phyloP scores from a whole-genome alignment of 2,797 vertebrate genomes.

The Neosilurus hyrtlii region DNA sequence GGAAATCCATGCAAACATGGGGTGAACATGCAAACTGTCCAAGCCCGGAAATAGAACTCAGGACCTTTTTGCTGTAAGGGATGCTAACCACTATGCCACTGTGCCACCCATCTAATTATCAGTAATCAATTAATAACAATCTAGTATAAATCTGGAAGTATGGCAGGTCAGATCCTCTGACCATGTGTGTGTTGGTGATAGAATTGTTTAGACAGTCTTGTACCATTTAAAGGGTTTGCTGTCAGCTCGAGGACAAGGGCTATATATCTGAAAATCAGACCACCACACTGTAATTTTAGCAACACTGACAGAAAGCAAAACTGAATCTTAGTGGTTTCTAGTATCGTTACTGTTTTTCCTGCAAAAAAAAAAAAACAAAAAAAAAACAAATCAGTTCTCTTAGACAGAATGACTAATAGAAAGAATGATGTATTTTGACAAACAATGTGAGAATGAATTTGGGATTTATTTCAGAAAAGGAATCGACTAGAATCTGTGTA shows the following conservation, averaged over 20 bases:
- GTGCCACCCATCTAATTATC: too few relatives aligned
- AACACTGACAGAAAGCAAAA: neutral
- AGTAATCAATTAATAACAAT: neutral
- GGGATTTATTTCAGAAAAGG: constrained; percentile 15
- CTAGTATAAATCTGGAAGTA: neutral
- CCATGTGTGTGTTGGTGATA: neutral
- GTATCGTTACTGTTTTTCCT: neutral
- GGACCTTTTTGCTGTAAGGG: too few relatives aligned
- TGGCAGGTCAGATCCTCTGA: neutral
- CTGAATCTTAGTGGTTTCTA: neutral
- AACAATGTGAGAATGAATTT: constrained; percentile 18
- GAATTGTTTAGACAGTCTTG: neutral
- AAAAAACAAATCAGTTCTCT: neutral
- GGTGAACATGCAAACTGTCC: too few relatives aligned
- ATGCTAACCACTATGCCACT: too few relatives aligned
- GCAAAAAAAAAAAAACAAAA: neutral
- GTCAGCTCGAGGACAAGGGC: neutral
- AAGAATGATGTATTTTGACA: neutral
- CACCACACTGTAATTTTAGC: neutral
- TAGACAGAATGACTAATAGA: neutral
- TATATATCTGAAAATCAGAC: neutral
- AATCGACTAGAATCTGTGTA: constrained; percentile 9
- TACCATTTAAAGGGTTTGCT: neutral
- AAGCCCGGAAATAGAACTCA: too few relatives aligned
- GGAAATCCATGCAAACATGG: too few relatives aligned